Conservation (phyloP, 2,888 invertebrate genomes). For the Stramonita haemastoma region DNA sequence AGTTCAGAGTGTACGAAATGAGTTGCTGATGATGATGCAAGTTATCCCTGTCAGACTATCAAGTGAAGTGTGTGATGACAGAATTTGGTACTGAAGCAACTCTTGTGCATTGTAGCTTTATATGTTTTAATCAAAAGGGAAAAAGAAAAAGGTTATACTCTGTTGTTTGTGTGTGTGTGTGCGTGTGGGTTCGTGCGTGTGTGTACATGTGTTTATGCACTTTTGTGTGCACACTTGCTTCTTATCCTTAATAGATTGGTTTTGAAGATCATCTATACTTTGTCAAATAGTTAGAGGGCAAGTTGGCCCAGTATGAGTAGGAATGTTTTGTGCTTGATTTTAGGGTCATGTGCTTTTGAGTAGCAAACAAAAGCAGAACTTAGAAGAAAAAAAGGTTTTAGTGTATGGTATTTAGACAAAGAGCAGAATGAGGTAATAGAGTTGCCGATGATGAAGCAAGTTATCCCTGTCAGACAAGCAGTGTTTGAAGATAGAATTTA, state of each 20-base stretch:
- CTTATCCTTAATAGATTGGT: background rate
- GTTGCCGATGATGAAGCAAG: conserved; percentile 23
- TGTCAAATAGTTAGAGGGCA: no score
- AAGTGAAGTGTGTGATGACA: background rate
- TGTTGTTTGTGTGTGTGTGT: background rate
- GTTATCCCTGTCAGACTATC: conserved; percentile 12
- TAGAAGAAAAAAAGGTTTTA: no score
- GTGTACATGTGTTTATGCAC: background rate
- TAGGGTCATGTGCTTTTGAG: no score
- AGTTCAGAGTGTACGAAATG: background rate
- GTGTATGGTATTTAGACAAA: no score
- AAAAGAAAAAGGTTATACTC: background rate
- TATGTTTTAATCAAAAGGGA: background rate
- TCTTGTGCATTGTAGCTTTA: background rate
- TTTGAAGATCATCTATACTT: no score
- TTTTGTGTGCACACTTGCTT: background rate
- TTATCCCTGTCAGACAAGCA: conserved; percentile 11
- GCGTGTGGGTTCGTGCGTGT: background rate
- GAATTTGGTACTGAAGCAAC: conserved; percentile 22
- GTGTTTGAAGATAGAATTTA: background rate
- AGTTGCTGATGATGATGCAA: conserved; percentile 16
- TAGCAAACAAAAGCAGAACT: no score
- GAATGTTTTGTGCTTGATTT: no score
- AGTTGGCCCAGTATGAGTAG: no score
- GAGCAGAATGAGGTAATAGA: no score